Evolutionary conservation across 1,140 invertebrate species (phyloP).

Genomic region (Brachionus paranguensis): DNA sequence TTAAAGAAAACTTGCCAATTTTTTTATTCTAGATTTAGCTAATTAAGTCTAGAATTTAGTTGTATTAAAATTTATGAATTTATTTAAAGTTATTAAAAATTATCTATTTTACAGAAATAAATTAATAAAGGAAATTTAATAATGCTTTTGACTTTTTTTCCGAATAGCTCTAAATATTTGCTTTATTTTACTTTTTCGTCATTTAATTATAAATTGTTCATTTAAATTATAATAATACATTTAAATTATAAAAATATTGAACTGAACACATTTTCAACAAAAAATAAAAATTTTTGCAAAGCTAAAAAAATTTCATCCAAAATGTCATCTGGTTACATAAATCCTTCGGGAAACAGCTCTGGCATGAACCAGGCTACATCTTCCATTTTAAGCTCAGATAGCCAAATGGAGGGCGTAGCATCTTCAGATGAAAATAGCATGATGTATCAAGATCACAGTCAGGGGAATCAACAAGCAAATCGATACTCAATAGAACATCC

Average conservation of each 20-base stretch:
- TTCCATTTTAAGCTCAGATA: not conserved
- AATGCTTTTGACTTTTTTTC: not conserved
- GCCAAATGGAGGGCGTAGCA: not conserved
- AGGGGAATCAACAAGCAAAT: not conserved
- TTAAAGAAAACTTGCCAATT: no score
- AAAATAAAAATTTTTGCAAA: not conserved
- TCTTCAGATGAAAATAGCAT: not conserved
- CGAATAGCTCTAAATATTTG: not conserved
- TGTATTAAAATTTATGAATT: no score
- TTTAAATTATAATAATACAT: not conserved
- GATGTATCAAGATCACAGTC: not conserved
- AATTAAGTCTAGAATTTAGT: no score
- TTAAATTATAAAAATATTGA: not conserved
- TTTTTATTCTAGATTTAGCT: no score
- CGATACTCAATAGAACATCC: constrained; percentile 39
- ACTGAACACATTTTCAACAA: not conserved
- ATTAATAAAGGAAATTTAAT: no score
- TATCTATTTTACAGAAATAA: no score
- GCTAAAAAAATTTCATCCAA: not conserved
- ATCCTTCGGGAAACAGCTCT: not conserved
- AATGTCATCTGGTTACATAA: constrained; percentile 26
- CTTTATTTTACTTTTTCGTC: not conserved
- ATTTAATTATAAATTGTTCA: not conserved
- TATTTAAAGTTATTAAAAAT: no score
- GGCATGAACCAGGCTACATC: not conserved